Base-by-base conservation (phyloP, 53 echinoderm and acorn worm species). In the Arbacia lixula region DNA sequence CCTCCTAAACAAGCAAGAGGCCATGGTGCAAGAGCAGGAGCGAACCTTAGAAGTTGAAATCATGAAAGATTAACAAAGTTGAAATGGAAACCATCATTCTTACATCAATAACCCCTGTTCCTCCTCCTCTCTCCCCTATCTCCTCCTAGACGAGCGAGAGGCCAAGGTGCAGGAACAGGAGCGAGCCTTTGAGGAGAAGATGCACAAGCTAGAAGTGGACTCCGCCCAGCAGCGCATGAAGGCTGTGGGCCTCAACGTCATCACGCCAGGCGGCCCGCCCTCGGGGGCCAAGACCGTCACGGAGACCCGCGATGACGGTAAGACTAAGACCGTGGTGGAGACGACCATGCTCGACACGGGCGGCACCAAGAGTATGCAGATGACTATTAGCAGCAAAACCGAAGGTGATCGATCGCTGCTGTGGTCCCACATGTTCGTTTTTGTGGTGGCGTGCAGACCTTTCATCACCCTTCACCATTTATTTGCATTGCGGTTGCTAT, bases 281-380 rank as follows among this genome's bases (percentile, higher is more conserved):
- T 21, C 12, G 12, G 58, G 58, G 12, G 32, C 5, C 35, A 36
- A 79, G 61, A 95, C 92, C 6, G 83, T 64, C 3, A 83, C 87
- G 17, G 86, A 71, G 20, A 73, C 71, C 9, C 68, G 55, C 28
- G 92, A 93, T 29, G 90, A 90, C 37, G 90, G 91, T 19, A 89
- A 89, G 83, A 91, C 91, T 5, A 89, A 89, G 71, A 91, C 96
- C 0, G 55, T 63, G 37, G 88, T 81, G 35, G 89, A 83, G 29
- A 91, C 89, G 29, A 85, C 89, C 17, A 90, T 93, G 38, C 36
- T 27, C 19, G 79, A 79, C 16, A 36, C 79, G 17, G 79, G 79
- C 17, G 60, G 43, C 30, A 56, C 60, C 41, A 79, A 79, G 79
- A 60, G 60, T 26, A 58, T 79, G 30, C 60, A 58, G 79, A 79